Percentiles rank a stretch among this genome's conserved stretches.
Conservation (phyloP, 2,113 vertebrate species). For the Corynorhinus townsendii region DNA sequence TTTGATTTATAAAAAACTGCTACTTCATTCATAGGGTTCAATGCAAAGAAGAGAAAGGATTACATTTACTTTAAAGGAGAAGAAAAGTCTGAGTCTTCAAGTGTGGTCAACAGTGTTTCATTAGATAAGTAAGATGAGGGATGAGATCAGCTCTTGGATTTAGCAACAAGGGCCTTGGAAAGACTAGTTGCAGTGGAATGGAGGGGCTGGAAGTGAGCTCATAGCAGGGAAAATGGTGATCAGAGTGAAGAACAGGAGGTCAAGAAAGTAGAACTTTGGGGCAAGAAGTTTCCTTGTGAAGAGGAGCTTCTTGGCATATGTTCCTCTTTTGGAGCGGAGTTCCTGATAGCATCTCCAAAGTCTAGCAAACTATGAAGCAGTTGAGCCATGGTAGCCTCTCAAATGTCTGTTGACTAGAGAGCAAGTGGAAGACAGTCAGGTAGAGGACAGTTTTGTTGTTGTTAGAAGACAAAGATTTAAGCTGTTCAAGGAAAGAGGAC, state of each 20-base stretch:
- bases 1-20: not conserved
- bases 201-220: not conserved
- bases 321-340: not conserved
- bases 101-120: not conserved
- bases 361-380: not conserved
- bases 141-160: not conserved
- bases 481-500: not conserved
- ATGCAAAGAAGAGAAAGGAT: slow-evolving; percentile 3
- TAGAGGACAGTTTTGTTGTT: not conserved
- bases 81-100: not conserved
- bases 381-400: not conserved
- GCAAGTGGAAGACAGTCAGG: not conserved
- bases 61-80: not conserved
- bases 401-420: not conserved
- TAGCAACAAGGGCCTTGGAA: not conserved
- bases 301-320: not conserved
- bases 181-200: not conserved
- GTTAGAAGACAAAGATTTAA: not conserved
- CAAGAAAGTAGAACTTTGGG: not conserved
- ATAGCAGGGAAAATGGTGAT: not conserved
- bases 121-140: not conserved
- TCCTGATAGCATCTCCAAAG: not conserved
- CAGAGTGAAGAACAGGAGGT: not conserved
- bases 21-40: not conserved
- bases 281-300: not conserved